These are phyloP conservation scores for Wiebesia pumilae DNA, from an alignment of 1,140 invertebrate species.

Conservation along the genomic window DNA sequence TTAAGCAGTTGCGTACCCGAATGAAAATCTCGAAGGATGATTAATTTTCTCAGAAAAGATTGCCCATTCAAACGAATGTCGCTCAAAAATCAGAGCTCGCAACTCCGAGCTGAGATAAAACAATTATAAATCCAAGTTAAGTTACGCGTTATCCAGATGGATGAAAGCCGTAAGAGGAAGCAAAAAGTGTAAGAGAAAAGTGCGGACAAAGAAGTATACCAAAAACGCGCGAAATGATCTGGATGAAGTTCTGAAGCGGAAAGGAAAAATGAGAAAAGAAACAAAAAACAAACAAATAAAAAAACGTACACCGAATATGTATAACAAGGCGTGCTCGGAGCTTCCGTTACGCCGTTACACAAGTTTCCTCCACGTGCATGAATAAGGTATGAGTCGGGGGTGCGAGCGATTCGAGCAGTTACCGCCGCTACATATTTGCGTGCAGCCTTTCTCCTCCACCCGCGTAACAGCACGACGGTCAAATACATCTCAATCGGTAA, in stretches of 20 bases:
- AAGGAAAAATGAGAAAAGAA: not conserved
- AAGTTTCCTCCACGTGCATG: not conserved
- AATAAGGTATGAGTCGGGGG: slow-evolving; percentile 40
- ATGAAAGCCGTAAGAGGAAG: not conserved
- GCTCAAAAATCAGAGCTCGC: not conserved
- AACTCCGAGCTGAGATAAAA: not conserved
- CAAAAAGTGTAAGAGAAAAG: not conserved
- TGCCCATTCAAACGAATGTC: not conserved
- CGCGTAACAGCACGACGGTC: not conserved
- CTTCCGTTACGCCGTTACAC: not conserved
- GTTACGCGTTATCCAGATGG: not conserved
- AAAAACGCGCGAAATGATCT: slow-evolving; percentile 2
- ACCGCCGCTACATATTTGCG: not conserved
- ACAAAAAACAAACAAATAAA: not conserved
- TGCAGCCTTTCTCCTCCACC: not conserved
- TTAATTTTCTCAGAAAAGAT: not conserved
- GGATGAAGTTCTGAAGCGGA: not conserved
- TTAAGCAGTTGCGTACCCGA: too few species aligned
- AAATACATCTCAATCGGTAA: not conserved
- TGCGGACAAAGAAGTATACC: not conserved
- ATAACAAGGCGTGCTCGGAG: not conserved
- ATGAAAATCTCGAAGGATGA: too few species aligned
- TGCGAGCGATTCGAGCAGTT: slow-evolving; percentile 30
- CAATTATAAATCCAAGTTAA: not conserved
- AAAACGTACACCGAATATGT: slow-evolving; percentile 22